Conservation (phyloP, 2,888 invertebrate genomes). For the Augiades crinisus region DNA sequence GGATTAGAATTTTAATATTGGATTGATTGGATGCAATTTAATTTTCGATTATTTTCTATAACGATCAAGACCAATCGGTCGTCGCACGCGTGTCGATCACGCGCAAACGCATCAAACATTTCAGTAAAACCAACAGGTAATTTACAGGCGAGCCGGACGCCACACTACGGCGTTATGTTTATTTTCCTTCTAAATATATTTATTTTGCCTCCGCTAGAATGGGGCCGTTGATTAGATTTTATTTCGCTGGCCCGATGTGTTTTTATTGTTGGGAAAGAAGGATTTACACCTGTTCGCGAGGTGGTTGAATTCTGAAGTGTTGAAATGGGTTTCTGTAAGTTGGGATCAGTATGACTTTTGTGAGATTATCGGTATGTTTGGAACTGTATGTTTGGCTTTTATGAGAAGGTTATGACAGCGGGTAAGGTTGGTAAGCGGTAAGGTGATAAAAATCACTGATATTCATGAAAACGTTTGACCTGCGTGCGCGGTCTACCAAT, state of each 20-base stretch:
- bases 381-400: too few species aligned
- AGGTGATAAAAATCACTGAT: too few species aligned
- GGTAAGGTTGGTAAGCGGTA: too few species aligned
- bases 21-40: too few species aligned
- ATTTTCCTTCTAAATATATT: constrained; percentile 64
- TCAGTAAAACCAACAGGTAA: constrained; percentile 76
- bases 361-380: too few species aligned
- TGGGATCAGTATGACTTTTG: too few species aligned
- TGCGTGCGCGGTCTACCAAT: too few species aligned
- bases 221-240: constrained; percentile 63
- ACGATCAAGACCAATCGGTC: constrained; percentile 42
- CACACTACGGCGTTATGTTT: constrained; percentile 47
- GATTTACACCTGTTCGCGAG: constrained; percentile 34
- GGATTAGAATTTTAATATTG: too few species aligned
- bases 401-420: too few species aligned
- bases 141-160: constrained; percentile 55
- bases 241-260: constrained; percentile 41
- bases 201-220: constrained; percentile 53
- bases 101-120: constrained; percentile 72
- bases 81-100: constrained; percentile 55
- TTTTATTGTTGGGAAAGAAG: constrained; percentile 29
- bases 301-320: constrained; percentile 1
- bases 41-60: constrained; percentile 1
- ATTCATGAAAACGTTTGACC: too few species aligned
- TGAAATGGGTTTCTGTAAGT: too few species aligned